Evolutionary conservation across 1,140 invertebrate species (phyloP), one percentile per base, ranked within the genome.

Genomic region (Drosophila subpulchrella): DNA sequence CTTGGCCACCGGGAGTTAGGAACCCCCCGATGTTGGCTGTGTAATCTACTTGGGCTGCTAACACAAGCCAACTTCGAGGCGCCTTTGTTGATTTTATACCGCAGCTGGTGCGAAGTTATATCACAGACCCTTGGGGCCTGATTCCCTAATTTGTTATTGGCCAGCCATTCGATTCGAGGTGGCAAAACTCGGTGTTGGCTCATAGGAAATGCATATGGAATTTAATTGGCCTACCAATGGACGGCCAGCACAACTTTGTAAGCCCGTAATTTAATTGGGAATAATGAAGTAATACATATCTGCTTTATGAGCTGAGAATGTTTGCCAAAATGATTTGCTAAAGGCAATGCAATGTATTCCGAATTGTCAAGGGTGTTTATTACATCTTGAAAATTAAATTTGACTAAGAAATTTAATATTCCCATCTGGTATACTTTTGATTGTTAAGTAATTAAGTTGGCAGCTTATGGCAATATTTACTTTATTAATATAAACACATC

Each of bases 131-230:
- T 46, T 57, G 76, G 71, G 83, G 58, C 68, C 79, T 73, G 76
- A 88, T 79, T 83, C 73, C 78, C 78, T 88, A 86, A 86, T 86
- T 86, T 86, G 79, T 62, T 82, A 83, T 83, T 82, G 75, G 70
- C 71, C 72, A 57, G 61, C 42, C 56, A 57, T 75, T 38, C 81
- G 41, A 41, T 30, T 12, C 17, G 4, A 39, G 48, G 67, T 63
- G 58, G 60, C 46, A 30, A 44, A 68, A 68, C 60, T 65, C 65
- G 48, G 17, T 20, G 62, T 47, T 47, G 47, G 61, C 47, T 53
- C 38, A 42, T 68, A 34, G 61, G 20, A 68, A 54, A 68, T 68
- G 20, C 47, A 66, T 46, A 20, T 34, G 46, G 20, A 65, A 54
- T 65, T 68, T 66, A 68, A 66, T 68, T 66, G 62, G 46, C 38